Evolutionary conservation across 2,888 invertebrate species (phyloP), one percentile per base, ranked within the genome.

Genomic region (Aelia acuminata): DNA sequence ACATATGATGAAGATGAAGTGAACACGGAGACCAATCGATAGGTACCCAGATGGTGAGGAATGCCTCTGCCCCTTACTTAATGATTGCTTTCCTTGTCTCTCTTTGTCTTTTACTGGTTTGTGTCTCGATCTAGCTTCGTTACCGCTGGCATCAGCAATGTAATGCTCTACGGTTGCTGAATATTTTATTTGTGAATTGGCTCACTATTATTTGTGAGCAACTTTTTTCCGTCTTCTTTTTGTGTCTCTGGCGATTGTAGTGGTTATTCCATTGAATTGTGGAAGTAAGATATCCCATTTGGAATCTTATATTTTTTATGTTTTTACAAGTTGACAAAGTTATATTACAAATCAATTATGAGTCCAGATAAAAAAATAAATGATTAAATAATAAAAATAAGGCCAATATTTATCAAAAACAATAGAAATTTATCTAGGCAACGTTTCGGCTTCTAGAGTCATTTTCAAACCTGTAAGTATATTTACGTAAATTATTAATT

Each of bases 161-260:
- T 35, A 70, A 70, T 35, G 18, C 20, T 20, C 31, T 18, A 35
- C 35, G 26, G 57, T 13, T 7, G 63, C 35, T 70, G 63, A 70
- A 70, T 70, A 70, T 70, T 70, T 70, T 70, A 70, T 70, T 70
- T 70, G 63, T 20, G 20, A 31, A 70, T 70, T 35, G 63, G 13
- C 31, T 7, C 63, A 70, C 31, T 63, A 26, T n/a, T 57, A 22
- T 57, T 26, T n/a, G n/a, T n/a, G 3, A 26, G 3, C 26, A 13
- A 26, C 26, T 31, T 31, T 31, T 63, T 31, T n/a, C n/a, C n/a
- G n/a, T n/a, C n/a, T n/a, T n/a, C 31, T 31, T 35, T 35, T 31
- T 35, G 7, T 18, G 20, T 70, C 35, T 70, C 7, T 70, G 63
- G 35, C 35, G 26, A 35, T 5, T 35, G 13, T 18, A 18, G 18